Base-by-base conservation (phyloP, 1,140 invertebrate species). In the Lethrus apterus region DNA sequence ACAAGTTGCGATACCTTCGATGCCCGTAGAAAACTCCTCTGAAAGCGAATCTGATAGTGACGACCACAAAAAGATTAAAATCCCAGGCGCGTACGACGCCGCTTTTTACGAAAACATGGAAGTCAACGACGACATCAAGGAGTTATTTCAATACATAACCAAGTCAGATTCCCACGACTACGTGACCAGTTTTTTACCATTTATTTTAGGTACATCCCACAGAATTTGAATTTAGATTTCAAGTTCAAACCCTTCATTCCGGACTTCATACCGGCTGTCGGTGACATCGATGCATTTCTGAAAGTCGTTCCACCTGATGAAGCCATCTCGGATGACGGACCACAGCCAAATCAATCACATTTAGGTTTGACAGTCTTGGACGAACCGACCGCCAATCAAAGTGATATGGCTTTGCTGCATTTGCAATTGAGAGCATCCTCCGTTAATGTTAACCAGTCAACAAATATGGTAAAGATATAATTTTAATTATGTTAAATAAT, bases 241-340 rank as follows among this genome's bases (percentile, higher is more conserved):
- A 92, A 91, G 60, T 72, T 98, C 51, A 82, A 87, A 56, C 93
- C 95, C 1, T 99, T 98, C 63, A 83, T 98, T 42, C 93, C 94
- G 0, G 93, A 98, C 60, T 98, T 86, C 67, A 92, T 98, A 56
- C 95, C 96, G 14, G 89, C 93, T 5, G 93, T 99, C 19, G 96
- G 96, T 0, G 95, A 99, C 66, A 93, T 96, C 57, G 95, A 99
- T 70, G 93, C 93, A 4, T 98, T 99, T 67, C 79, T 99, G 18
- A 98, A 98, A 73, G 83, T 97, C 2, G 73, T 80, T 13, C 75
- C 88, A 14, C 92, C 92, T 1, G 86, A 93, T 55, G 75, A 56
- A 15, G 63, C 62, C 23, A 51, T 70, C 10, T 5, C 5, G 5
- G 24, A 43, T 64, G 65, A 2, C 57, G 66, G 41, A 43, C 59